Conservation (phyloP, 2,888 invertebrate species). For the Corbicula japonica region DNA sequence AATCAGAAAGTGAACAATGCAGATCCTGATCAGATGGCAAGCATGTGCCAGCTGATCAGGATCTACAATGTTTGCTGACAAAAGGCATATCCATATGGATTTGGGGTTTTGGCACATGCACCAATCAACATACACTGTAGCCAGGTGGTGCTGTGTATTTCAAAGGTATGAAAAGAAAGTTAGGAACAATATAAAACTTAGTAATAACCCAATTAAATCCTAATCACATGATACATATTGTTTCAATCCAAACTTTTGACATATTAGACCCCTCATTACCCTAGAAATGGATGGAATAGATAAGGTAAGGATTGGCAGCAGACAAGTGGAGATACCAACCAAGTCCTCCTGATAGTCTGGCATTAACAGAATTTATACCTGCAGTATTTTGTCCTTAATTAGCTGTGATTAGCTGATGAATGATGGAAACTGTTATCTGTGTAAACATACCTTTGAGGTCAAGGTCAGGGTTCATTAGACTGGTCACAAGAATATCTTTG, state of each 20-base stretch:
- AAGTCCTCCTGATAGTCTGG: background rate
- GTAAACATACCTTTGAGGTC: conserved; percentile 16
- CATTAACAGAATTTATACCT: conserved; percentile 14
- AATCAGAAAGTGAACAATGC: too few relatives aligned
- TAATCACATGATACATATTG: too few relatives aligned
- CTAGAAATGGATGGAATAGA: conserved; percentile 25
- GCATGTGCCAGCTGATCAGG: too few relatives aligned
- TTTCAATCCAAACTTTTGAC: conserved; percentile 18
- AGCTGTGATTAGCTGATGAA: conserved; percentile 19
- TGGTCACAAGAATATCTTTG: background rate
- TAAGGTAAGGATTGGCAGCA: background rate
- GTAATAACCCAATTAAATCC: too few relatives aligned
- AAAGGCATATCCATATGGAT: too few relatives aligned
- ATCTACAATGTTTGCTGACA: too few relatives aligned
- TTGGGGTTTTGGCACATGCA: too few relatives aligned
- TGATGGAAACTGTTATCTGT: conserved; percentile 14
- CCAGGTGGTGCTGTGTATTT: too few relatives aligned
- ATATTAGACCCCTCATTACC: conserved; percentile 13
- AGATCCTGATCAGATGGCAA: too few relatives aligned
- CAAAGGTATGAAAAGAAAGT: too few relatives aligned
- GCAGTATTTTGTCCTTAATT: conserved; percentile 14
- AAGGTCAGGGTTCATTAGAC: background rate
- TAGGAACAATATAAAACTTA: too few relatives aligned
- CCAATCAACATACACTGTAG: too few relatives aligned
- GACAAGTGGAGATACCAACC: background rate